phyloP scores from a whole-genome alignment of 30 jellyfish, hydroid and myxozoan genomes.

The Cassiopea andromeda region DNA sequence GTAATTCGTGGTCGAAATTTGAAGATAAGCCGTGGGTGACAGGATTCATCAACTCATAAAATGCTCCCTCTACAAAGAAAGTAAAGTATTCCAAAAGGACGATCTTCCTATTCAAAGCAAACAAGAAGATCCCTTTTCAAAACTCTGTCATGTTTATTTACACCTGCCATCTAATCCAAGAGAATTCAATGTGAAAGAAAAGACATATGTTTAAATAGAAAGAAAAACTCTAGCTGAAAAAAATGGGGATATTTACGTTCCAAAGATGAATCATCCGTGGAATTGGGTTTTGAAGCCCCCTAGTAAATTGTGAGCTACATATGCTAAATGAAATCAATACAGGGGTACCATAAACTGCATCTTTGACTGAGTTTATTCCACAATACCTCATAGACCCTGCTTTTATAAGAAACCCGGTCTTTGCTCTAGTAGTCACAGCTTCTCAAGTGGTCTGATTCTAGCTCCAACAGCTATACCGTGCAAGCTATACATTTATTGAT shows the following conservation, averaged over 20 bases:
- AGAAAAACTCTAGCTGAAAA: not conserved
- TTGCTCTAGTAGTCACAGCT: too few relatives aligned
- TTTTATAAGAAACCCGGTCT: too few relatives aligned
- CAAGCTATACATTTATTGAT: too few relatives aligned
- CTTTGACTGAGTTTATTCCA: too few relatives aligned
- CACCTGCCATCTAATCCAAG: not conserved
- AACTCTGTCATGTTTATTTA: not conserved
- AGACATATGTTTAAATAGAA: not conserved
- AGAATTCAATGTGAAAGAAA: not conserved
- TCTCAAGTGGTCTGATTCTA: too few relatives aligned
- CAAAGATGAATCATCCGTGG: too few relatives aligned
- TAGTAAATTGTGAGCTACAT: too few relatives aligned
- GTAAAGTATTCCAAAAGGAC: not conserved
- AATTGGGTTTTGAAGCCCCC: too few relatives aligned
- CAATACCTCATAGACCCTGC: too few relatives aligned
- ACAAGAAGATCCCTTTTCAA: not conserved
- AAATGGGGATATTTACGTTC: not conserved
- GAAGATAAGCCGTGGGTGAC: conserved; percentile 26
- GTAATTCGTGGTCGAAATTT: conserved; percentile 46
- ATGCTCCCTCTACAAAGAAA: not conserved
- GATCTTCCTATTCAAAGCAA: not conserved
- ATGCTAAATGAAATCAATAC: too few relatives aligned
- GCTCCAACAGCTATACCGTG: too few relatives aligned
- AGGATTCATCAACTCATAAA: not conserved
- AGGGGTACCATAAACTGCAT: too few relatives aligned